A percentile compares a stretch with the other conserved stretches of the same genome.
These are phyloP conservation scores for Ochotona princeps DNA, from an alignment of 2,113 vertebrate species.

Conservation along the genomic window DNA sequence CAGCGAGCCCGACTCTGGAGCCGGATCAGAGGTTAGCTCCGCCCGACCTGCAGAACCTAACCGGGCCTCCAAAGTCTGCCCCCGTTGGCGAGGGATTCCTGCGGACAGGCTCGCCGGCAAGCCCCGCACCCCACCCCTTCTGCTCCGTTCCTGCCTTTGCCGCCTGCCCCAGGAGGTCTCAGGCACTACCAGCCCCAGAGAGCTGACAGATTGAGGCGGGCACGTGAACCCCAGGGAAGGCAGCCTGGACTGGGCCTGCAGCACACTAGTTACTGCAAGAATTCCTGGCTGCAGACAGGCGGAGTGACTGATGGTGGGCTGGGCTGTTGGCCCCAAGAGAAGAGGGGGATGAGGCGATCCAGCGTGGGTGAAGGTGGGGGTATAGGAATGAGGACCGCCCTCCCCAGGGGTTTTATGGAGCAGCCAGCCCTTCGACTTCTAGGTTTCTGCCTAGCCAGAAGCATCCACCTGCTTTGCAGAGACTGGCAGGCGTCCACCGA, in stretches of 20 bases:
- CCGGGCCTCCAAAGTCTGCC: too few relatives aligned
- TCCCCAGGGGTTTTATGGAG: accelerated
- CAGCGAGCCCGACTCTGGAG: accelerated
- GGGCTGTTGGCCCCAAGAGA: background rate
- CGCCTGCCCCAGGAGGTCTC: too few relatives aligned
- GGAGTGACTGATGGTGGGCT: background rate
- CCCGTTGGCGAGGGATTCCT: background rate
- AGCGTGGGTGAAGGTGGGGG: background rate
- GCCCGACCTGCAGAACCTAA: accelerated
- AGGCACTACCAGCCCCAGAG: accelerated
- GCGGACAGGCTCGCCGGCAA: background rate
- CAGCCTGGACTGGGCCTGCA: background rate
- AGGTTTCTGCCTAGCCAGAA: background rate
- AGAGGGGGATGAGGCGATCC: too few relatives aligned
- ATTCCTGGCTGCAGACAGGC: background rate
- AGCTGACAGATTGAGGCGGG: background rate
- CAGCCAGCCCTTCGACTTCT: accelerated
- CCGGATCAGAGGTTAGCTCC: background rate
- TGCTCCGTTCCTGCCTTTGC: background rate
- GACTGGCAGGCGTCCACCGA: too few relatives aligned
- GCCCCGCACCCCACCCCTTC: background rate
- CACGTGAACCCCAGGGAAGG: background rate
- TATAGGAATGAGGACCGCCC: background rate
- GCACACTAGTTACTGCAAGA: background rate
- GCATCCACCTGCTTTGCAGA: too few relatives aligned